These are phyloP conservation scores for Gouania willdenowi DNA, from an alignment of 2,797 vertebrate species.

Conservation along the genomic window DNA sequence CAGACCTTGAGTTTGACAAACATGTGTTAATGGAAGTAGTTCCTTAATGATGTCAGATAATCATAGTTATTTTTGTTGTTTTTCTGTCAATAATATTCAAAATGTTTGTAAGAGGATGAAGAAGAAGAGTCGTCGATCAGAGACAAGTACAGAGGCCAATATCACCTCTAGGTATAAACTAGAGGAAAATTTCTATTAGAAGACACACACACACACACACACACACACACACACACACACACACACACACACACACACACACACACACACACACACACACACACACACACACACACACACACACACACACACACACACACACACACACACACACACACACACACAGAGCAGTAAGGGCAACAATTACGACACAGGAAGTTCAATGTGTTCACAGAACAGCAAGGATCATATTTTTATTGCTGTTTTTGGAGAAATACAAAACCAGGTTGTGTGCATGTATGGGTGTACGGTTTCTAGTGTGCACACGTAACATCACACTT, in stretches of 20 bases:
- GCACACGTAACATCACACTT: no score
- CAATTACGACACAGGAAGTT: no score
- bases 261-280: conserved; percentile 20
- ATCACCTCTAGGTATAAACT: no score
- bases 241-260: conserved; percentile 13
- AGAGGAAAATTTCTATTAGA: no score
- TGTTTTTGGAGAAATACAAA: no score
- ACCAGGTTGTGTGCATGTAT: no score
- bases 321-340: neutral
- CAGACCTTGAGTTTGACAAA: no score
- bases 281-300: conserved; percentile 19
- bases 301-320: conserved; percentile 5
- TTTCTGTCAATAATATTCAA: conserved; percentile 57
- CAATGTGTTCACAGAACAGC: no score
- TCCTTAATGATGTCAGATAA: conserved; percentile 56
- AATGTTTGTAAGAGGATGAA: conserved; percentile 17
- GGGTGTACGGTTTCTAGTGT: no score
- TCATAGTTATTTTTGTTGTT: conserved; percentile 41
- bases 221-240: conserved; percentile 9
- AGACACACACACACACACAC: conserved; percentile 19
- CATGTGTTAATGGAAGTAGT: no score
- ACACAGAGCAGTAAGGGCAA: no score
- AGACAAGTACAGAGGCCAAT: conserved; percentile 21
- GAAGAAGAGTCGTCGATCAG: neutral
- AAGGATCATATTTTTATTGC: no score